Percentiles rank a stretch among this genome's conserved stretches.
phyloP scores from a whole-genome alignment of 2,113 vertebrate genomes.

The Clinocottus analis region DNA sequence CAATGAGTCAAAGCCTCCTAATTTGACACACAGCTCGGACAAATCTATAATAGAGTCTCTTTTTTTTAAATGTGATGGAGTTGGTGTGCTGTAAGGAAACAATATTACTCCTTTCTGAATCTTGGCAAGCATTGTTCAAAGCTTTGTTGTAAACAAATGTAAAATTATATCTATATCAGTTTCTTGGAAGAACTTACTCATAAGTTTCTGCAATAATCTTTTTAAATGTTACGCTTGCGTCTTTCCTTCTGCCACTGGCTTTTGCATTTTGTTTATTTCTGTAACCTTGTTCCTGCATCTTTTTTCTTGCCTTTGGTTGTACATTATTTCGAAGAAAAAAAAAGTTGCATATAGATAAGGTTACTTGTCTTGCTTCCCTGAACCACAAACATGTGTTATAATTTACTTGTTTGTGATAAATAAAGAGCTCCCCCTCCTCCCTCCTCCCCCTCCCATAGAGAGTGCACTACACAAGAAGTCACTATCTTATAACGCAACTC shows the following conservation, averaged over 20 bases:
- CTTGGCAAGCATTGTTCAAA: slow-evolving; percentile 25
- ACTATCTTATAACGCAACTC: neutral
- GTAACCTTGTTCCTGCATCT: neutral
- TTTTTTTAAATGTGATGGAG: slow-evolving; percentile 26
- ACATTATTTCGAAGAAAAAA: neutral
- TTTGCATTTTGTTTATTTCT: neutral
- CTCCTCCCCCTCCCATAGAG: slow-evolving; percentile 18
- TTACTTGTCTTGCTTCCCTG: neutral
- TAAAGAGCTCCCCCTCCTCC: too few species aligned
- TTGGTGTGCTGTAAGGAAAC: slow-evolving; percentile 30
- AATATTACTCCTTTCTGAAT: slow-evolving; percentile 27
- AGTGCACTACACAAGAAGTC: neutral
- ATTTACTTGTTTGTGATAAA: neutral
- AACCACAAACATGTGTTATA: neutral
- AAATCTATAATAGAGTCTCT: slow-evolving; percentile 48
- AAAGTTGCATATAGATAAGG: neutral
- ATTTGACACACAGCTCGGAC: slow-evolving; percentile 59
- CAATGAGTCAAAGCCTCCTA: slow-evolving; percentile 50
- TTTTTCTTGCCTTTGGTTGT: neutral
- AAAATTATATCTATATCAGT: neutral
- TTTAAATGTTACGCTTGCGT: neutral
- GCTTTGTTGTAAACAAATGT: slow-evolving; percentile 1
- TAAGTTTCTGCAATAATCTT: neutral
- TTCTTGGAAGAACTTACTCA: neutral
- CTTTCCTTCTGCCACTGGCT: neutral